These are phyloP conservation scores for Iguana delicatissima DNA, from an alignment of 2,797 vertebrate species.

Conservation along the genomic window DNA sequence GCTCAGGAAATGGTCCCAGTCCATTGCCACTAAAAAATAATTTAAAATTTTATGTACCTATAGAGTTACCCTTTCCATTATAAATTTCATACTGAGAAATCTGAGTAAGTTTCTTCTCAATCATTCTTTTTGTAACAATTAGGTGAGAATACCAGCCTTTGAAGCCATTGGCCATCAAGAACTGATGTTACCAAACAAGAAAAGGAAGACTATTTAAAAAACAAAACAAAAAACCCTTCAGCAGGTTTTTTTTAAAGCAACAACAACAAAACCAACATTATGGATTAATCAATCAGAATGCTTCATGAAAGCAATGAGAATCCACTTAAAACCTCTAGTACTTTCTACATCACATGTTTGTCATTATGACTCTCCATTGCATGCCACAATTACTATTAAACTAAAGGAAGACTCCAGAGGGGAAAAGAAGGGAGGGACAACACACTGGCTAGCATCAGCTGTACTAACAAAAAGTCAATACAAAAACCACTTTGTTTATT, in stretches of 20 bases:
- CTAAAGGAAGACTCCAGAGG: conserved; percentile 1
- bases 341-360: conserved; percentile 21
- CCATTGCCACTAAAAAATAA: not conserved
- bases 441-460: not conserved
- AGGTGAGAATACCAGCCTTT: not conserved
- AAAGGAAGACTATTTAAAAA: not conserved
- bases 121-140: not conserved
- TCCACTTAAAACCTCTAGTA: not conserved
- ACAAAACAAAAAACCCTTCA: not conserved
- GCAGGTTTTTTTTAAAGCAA: not conserved
- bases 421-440: not conserved
- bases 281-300: conserved; percentile 15
- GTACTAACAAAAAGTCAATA: conserved; percentile 26
- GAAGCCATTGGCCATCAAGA: not conserved
- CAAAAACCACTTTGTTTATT: not conserved
- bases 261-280: not conserved
- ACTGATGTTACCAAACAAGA: not conserved
- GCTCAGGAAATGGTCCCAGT: too few relatives aligned
- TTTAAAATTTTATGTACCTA: conserved; percentile 5
- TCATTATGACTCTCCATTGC: conserved; percentile 15
- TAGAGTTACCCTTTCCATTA: not conserved
- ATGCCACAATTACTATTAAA: conserved; percentile 16
- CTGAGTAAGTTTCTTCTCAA: not conserved
- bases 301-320: conserved; percentile 20
- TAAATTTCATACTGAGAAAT: not conserved